Evolutionary conservation across 1,140 invertebrate species (phyloP), one percentile per base, ranked within the genome.

Genomic region (Drosophila erecta): DNA sequence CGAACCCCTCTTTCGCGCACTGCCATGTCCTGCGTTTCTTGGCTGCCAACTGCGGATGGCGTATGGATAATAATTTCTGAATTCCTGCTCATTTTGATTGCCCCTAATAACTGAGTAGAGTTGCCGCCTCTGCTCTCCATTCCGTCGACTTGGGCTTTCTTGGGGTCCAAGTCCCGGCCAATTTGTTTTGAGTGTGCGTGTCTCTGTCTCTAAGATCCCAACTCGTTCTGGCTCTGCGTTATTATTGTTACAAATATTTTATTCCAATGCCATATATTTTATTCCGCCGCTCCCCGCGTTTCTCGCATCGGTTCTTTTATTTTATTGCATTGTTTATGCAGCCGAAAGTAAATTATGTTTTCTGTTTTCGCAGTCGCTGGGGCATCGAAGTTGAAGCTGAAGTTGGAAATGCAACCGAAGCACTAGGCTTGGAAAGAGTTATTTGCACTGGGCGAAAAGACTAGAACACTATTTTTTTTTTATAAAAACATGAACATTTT

Each of bases 171-270:
- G 41, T 33, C 38, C 51, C 73, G 35, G 24, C 59, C 40, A 85
- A 79, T 85, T 85, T 85, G 60, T 86, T 86, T 56, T 64, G 56
- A 74, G 70, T 78, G 47, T 79, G 38, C 27, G 44, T 37, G 47
- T 44, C 51, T 17, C 40, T 46, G 43, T 22, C 22, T 75, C 72
- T 75, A 59, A 74, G 50, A 61, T 43, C 57, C 67, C 51, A 57
- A 65, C 70, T 24, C 53, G 58, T 76, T 76, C 61, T 24, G 3
- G 14, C 20, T 37, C 17, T 12, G 83, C 79, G 78, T 86, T 87
- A 87, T 87, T 87, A 89, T 87, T 87, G 84, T 87, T 87, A 87
- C 84, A 87, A 89, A 87, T 87, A 87, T 87, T 87, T 87, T 87
- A 87, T 87, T 87, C 79, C 79, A 89, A 89, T 87, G 83, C 84